Evolutionary conservation across 2,888 invertebrate genomes (phyloP), one percentile per base, ranked within the genome.

Genomic region (Keiferia lycopersicella): DNA sequence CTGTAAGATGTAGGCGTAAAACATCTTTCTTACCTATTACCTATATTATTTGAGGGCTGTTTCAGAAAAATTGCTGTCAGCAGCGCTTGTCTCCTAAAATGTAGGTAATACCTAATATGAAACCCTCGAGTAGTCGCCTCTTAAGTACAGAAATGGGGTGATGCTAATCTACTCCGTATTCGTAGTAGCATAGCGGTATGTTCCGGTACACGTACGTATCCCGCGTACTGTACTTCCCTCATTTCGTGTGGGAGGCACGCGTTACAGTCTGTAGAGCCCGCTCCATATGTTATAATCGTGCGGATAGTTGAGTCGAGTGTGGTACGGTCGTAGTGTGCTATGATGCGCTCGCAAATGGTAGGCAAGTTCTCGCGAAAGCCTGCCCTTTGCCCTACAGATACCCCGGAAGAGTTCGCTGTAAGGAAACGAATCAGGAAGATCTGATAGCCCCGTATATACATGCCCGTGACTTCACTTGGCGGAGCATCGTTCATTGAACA

Each of bases 331-430:
- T 48, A 16, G 18, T 34, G 48, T 20, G 18, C 18, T 50, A n/a
- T 18, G 50, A 20, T 50, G 50, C 50, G 50, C 50, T 20, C 18
- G 50, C 50, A 20, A n/a, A 50, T 8, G 50, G 50, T 20, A 10
- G 50, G 50, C 20, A 1, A 51, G 34, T 16, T 22, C 51, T 22
- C 51, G 59, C 39, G 63, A 64, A 64, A 64, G 63, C 59, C 39
- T 60, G 63, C 59, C 26, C 63, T 59, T 64, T 64, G 59, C 51
- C 26, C 63, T 26, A 38, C 18, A 10, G 50, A 20, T 20, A 20
- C 50, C 50, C 50, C 50, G 50, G 50, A 50, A 50, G 50, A 11
- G 50, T 50, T 50, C 50, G 50, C 18, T 20, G 18, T 11, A 11
- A 50, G 50, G 50, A 50, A 50, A 50, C 50, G 18, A 50, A 20